Evolutionary conservation across 2,113 vertebrate species (phyloP), one percentile per base, ranked within the genome.

Genomic region (Meriones unguiculatus): DNA sequence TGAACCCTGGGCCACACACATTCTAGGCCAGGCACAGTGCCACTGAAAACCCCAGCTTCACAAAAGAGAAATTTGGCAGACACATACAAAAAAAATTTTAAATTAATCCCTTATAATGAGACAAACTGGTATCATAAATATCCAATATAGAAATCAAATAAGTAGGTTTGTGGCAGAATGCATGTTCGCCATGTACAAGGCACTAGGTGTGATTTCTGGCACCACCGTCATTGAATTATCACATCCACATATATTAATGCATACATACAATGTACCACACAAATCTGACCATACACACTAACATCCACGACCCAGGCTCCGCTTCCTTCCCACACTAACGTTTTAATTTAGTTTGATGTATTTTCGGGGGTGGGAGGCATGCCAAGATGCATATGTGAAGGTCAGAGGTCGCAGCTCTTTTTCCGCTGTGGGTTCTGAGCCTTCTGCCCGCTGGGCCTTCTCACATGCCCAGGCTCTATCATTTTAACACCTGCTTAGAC

Each of bases 31-130:
- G n/a, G 59, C 54, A 64, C 64, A 28, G 12, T 3, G 0, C 59
- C 24, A 15, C n/a, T 46, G 59, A 41, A 65, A 41, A 85, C 25
- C 25, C 25, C 38, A 85, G 81, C 59, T 84, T 92, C 52, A 38
- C 5, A 64, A 17, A 92, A 52, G 35, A 78, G 46, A 96, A 93
- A 86, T 1, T n/a, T 89, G 46, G 54, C n/a, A 77, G 50, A 59
- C 35, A 46, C 91, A 75, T 75, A 32, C 38, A 46, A 46, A 50
- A 93, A 57, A 57, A 57, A 28, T 77, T 67, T 76, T 46, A 38
- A 86, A 90, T 62, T 4, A 38, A n/a, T 94, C 87, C 69, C 54
- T 41, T 54, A 54, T 32, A 78, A 95, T 4, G 11, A 90, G n/a
- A 78, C 4, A 89, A 77, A 67, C 35, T 65, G 41, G 50, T 25